Base-by-base conservation (phyloP, 2,797 vertebrate species). In the Etheostoma perlongum region DNA sequence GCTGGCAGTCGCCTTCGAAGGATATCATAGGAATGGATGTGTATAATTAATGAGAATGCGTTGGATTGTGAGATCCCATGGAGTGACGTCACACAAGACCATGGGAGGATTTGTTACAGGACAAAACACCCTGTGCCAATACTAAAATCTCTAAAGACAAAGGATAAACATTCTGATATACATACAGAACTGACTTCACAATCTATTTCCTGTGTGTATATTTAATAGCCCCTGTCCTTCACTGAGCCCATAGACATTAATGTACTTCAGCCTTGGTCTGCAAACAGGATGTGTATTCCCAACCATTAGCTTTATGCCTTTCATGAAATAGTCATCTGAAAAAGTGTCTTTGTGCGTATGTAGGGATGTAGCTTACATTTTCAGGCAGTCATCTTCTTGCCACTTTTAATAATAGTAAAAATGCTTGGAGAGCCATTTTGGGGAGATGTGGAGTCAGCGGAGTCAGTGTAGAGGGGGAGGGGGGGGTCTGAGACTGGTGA, bases 361-460 rank as follows among this genome's bases (percentile, higher is more conserved):
- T 61, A 33, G 60, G 46, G 73, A 74, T 68, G 60, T 70, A 53
- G 66, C 64, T 55, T 48, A 65, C 44, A 79, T 73, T 85, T 84
- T 64, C 52, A 72, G 72, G 72, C 72, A 81, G 84, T 85, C 85
- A 88, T 89, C 86, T 78, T 80, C 53, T 73, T 87, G 83, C 60
- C 82, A 85, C 74, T 85, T 90, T 84, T 76, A 89, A 85, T 86
- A 85, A 80, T 42, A 67, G 69, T 72, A 76, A 67, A 87, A 84
- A 66, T 0, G 70, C 85, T 83, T 59, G 74, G 68, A 81, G 76
- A 76, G 83, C n/a, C 77, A 68, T 82, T 89, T 85, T 66, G 63
- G 46, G 67, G 76, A 80, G 74, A 66, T 85, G 88, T 85, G 78
- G 74, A 89, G 76, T 88, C 89, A 90, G 85, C 83, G 27, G 47